A percentile compares a stretch with the other conserved stretches of the same genome.
phyloP scores from a whole-genome alignment of 2,797 vertebrate species.

The Esox lucius region DNA sequence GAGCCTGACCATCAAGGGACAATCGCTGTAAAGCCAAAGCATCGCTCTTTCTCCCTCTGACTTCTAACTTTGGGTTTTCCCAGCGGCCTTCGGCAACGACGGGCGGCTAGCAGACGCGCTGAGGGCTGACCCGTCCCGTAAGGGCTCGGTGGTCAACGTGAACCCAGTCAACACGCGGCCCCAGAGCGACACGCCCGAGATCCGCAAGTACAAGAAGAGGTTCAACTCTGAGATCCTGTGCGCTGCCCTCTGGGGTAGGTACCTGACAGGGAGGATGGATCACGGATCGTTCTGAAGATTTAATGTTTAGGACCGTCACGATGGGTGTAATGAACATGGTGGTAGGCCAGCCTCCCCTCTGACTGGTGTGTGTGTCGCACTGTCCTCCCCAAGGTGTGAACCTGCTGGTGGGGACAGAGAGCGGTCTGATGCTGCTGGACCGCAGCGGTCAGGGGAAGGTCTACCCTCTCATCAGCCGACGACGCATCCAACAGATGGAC shows the following conservation, averaged over 20 bases:
- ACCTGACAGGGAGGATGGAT: neutral
- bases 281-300: neutral
- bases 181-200: constrained; percentile 90
- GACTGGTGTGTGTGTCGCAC: neutral
- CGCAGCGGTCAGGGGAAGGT: constrained; percentile 89
- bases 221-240: constrained; percentile 93
- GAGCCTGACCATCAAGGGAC: neutral
- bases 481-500: constrained; percentile 92
- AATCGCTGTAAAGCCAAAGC: neutral
- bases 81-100: constrained; percentile 78
- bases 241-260: constrained; percentile 86
- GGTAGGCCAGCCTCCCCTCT: neutral
- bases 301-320: neutral
- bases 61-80: neutral
- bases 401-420: constrained; percentile 87
- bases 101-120: constrained; percentile 85
- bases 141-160: constrained; percentile 90
- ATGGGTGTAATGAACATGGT: neutral
- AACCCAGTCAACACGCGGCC: constrained; percentile 89
- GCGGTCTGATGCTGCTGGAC: constrained; percentile 86
- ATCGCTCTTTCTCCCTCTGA: neutral
- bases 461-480: constrained; percentile 85
- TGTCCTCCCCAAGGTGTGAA: constrained; percentile 78
- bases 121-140: constrained; percentile 82
- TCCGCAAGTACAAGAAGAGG: constrained; percentile 93